phyloP scores from a whole-genome alignment of 1,140 invertebrate species.

The Planococcus citri region DNA sequence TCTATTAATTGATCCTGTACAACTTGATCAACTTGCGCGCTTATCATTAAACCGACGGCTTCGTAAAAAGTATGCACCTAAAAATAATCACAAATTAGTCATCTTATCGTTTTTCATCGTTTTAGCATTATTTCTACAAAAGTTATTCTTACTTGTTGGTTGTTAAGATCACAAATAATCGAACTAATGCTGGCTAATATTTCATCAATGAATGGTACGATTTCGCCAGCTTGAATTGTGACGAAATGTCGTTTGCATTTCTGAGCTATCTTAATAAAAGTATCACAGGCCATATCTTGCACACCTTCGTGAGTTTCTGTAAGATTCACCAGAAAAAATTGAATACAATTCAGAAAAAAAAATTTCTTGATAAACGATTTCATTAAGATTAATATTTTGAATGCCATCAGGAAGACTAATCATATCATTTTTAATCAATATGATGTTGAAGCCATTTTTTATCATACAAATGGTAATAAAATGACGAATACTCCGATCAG shows the following conservation, averaged over 20 bases:
- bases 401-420: constrained; percentile 11
- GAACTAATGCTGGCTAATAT: constrained; percentile 90
- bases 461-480: background rate
- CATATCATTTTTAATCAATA: background rate
- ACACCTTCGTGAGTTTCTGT: constrained; percentile 98
- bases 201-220: constrained; percentile 97
- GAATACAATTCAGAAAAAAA: background rate
- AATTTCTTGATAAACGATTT: too few species aligned
- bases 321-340: constrained; percentile 28
- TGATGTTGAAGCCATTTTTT: background rate
- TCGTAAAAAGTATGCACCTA: constrained; percentile 99
- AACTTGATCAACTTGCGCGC: constrained; percentile 77
- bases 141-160: constrained; percentile 59
- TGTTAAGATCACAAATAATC: constrained; percentile 97
- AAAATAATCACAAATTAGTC: constrained; percentile 24
- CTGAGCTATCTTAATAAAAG: constrained; percentile 99
- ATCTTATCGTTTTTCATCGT: too few species aligned
- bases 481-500: constrained; percentile 14
- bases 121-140: too few species aligned
- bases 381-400: too few species aligned
- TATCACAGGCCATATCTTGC: constrained; percentile 99
- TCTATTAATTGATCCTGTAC: constrained; percentile 89
- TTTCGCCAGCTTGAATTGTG: constrained; percentile 88
- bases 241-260: constrained; percentile 98
- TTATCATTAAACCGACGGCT: constrained; percentile 98